phyloP scores from a whole-genome alignment of 2,888 invertebrate genomes.

The Digitonthophagus gazella region DNA sequence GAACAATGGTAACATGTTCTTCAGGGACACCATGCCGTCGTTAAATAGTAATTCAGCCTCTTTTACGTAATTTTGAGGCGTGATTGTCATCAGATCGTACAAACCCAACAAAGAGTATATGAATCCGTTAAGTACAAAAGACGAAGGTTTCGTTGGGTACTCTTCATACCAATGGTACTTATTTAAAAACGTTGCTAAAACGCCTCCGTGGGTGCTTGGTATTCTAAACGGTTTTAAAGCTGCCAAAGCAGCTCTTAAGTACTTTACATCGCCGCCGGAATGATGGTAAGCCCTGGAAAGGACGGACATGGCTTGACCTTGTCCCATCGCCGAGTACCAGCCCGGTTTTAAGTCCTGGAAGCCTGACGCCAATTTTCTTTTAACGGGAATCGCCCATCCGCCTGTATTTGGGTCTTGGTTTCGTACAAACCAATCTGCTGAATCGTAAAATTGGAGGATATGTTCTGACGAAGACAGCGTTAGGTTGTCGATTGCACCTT shows the following conservation, averaged over 20 bases:
- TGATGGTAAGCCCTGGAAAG: conserved; percentile 85
- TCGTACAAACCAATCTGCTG: conserved; percentile 88
- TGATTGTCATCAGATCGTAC: conserved; percentile 87
- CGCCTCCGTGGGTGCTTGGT: conserved; percentile 74
- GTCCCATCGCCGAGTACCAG: conserved; percentile 96
- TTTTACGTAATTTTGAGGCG: conserved; percentile 66
- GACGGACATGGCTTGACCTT: conserved; percentile 96
- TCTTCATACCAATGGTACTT: conserved; percentile 96
- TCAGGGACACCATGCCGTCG: conserved; percentile 84
- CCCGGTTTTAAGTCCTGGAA: conserved; percentile 55
- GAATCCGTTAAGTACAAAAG: conserved; percentile 97
- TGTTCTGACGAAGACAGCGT: conserved; percentile 82
- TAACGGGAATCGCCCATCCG: conserved; percentile 91
- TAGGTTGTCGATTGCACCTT: conserved; percentile 49
- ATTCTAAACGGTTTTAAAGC: conserved; percentile 79
- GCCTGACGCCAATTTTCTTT: conserved; percentile 68
- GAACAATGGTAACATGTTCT: conserved; percentile 82
- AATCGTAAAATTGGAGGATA: conserved; percentile 85
- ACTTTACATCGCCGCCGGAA: conserved; percentile 71
- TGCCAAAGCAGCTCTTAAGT: conserved; percentile 76
- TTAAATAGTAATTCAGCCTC: conserved; percentile 76
- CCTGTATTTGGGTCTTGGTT: conserved; percentile 83
- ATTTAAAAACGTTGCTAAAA: conserved; percentile 80
- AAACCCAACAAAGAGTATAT: conserved; percentile 95
- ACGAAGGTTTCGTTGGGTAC: conserved; percentile 92